Conservation (phyloP, 1,140 invertebrate genomes). For the Apis florea region DNA sequence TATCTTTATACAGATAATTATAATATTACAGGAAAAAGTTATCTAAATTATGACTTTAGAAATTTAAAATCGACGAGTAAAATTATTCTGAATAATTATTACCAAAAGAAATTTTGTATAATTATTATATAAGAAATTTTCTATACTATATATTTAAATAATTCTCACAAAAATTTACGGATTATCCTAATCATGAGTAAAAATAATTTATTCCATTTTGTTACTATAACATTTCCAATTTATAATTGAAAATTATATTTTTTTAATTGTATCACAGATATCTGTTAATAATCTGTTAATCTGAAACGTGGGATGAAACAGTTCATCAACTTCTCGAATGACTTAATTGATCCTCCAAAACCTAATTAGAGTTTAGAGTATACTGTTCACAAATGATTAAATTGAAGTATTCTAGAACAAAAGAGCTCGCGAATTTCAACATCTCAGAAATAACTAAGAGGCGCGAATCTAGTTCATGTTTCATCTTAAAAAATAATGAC, state of each 20-base stretch:
- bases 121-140: no score
- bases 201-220: not conserved
- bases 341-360: not conserved
- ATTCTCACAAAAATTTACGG: not conserved
- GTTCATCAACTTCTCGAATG: not conserved
- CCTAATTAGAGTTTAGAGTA: conserved; percentile 13
- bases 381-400: not conserved
- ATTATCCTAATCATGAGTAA: no score
- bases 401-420: not conserved
- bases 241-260: not conserved
- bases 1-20: no score
- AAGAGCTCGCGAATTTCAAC: not conserved
- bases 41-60: no score
- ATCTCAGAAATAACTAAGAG: not conserved
- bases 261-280: not conserved
- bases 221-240: not conserved
- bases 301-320: not conserved
- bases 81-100: no score
- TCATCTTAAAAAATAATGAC: not conserved
- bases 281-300: no score
- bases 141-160: not conserved
- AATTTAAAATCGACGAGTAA: no score
- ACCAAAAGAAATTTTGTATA: no score
- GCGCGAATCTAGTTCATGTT: not conserved
- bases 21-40: no score